These are phyloP conservation scores for Neotoma lepida DNA, from an alignment of 2,113 vertebrate species.

Conservation along the genomic window DNA sequence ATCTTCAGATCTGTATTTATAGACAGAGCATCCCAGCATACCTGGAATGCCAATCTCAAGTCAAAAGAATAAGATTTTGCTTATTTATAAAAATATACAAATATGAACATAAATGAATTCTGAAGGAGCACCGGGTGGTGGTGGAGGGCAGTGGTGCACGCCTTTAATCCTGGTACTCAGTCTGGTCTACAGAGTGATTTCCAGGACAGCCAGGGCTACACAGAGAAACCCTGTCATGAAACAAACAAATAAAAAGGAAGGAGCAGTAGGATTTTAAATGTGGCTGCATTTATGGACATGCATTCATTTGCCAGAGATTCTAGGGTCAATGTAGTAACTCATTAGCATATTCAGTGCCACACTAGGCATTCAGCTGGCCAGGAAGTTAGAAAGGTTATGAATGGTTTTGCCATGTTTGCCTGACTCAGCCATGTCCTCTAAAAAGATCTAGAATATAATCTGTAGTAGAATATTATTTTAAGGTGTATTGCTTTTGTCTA, in stretches of 20 bases:
- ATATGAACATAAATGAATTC: not conserved
- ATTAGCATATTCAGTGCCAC: not conserved
- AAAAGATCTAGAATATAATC: conserved; percentile 43
- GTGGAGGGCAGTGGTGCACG: too few relatives aligned
- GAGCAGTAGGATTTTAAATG: not conserved
- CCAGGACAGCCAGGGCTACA: too few relatives aligned
- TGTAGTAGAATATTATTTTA: too few relatives aligned
- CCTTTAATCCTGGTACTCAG: too few relatives aligned
- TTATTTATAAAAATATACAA: conserved; percentile 16
- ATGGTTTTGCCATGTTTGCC: not conserved
- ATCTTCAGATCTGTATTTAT: not conserved
- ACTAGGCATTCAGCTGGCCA: not conserved
- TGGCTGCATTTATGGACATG: not conserved
- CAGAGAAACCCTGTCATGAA: too few relatives aligned
- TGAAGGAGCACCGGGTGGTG: not conserved
- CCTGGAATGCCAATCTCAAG: not conserved
- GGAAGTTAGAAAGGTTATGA: not conserved
- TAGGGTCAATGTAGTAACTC: not conserved
- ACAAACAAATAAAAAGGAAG: not conserved
- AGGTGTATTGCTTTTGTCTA: too few relatives aligned
- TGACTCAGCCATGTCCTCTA: not conserved
- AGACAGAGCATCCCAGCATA: not conserved
- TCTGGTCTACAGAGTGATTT: too few relatives aligned
- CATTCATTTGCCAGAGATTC: not conserved
- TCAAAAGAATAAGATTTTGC: not conserved